Base-by-base conservation (phyloP, 1,140 invertebrate genomes). In the Drosophila santomea region DNA sequence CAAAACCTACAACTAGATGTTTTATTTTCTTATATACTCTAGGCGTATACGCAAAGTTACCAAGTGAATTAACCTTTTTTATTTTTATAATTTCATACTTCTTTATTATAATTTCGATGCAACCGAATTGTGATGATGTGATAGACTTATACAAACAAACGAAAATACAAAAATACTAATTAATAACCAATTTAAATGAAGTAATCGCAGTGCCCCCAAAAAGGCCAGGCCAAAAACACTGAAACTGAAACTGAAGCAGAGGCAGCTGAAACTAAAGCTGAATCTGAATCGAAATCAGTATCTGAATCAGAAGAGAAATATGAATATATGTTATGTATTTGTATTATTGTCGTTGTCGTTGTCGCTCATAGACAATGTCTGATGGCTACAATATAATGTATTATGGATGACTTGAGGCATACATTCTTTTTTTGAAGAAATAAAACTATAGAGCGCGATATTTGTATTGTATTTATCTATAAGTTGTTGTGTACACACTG, bases 121-220 rank as follows among this genome's bases (percentile, higher is more conserved):
- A 88, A 88, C 84, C 80, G 69, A 88, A 88, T 89, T 88, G 84
- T 88, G 84, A 88, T 88, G 84, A 88, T 88, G 84, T 88, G 84
- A 88, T 88, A 88, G 84, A 88, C 84, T 88, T 88, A 88, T 86
- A 86, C 84, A 88, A 88, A 72, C 66, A 69, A 71, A 71, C 63
- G 62, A 77, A 78, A 75, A 75, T 75, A 76, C 73, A 76, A 78
- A 78, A 41, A 74, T 85, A 85, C 78, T 74, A 85, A 86, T 85
- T 80, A 84, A 84, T 80, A 83, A 88, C 60, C 84, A 76, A 86
- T 74, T 82, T 64, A 75, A 82, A 77, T 56, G 58, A 77, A 78
- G 63, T 61, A 75, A 76, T 64, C 39, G 61, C 66, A 64, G 62
- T 64, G 62, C 59, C 61, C 51, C 48, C 55, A 74, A 43, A 63